phyloP scores from a whole-genome alignment of 2,888 invertebrate genomes.

The Lagria hirta region DNA sequence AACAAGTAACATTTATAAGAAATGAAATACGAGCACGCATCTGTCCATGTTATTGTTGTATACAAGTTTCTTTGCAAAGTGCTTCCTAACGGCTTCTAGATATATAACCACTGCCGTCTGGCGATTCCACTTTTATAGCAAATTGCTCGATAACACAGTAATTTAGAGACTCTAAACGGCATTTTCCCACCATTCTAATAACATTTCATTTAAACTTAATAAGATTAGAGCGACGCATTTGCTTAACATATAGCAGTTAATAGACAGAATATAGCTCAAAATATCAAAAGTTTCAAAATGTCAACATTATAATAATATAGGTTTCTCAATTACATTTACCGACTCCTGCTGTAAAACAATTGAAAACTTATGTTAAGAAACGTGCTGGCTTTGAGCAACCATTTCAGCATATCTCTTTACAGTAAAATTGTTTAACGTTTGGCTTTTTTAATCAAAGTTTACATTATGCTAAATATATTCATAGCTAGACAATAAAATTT shows the following conservation, averaged over 20 bases:
- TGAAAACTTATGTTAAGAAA: no score
- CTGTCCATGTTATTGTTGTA: slow-evolving; percentile 47
- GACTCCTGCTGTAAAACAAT: no score
- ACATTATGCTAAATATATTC: no score
- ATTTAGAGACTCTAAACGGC: slow-evolving; percentile 46
- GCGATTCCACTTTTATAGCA: slow-evolving; percentile 46
- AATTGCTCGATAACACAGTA: slow-evolving; percentile 40
- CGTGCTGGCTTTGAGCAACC: no score
- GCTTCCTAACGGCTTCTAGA: slow-evolving; percentile 46
- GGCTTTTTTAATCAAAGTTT: no score
- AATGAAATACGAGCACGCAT: slow-evolving; percentile 47
- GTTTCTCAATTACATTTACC: no score
- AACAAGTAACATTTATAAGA: slow-evolving; percentile 42
- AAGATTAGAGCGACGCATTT: slow-evolving; percentile 18
- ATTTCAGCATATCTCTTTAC: no score
- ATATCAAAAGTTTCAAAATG: background rate
- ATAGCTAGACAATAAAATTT: no score
- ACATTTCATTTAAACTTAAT: slow-evolving; percentile 47
- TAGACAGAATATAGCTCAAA: background rate
- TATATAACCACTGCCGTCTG: slow-evolving; percentile 44
- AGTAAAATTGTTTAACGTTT: no score
- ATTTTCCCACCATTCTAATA: slow-evolving; percentile 43
- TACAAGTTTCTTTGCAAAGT: slow-evolving; percentile 47
- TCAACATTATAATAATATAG: no score
- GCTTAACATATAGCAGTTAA: background rate